phyloP scores from a whole-genome alignment of 2,797 vertebrate genomes.

The Myripristis jacobus region DNA sequence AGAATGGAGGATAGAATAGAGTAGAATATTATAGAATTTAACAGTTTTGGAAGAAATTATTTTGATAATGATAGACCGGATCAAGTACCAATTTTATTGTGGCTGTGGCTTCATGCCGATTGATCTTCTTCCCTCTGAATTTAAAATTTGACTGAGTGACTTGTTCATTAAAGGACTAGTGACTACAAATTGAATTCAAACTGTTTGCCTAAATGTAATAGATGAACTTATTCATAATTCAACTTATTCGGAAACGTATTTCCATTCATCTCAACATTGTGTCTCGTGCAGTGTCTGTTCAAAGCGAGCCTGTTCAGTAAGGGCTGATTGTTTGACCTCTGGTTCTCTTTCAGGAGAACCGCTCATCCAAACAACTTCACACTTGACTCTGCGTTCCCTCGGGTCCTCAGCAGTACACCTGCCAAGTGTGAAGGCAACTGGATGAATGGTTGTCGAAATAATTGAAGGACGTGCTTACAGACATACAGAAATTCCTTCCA shows the following conservation, averaged over 20 bases:
- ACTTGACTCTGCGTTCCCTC: too few species aligned
- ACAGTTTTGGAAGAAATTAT: neutral
- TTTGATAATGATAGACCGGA: neutral
- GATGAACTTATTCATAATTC: too few species aligned
- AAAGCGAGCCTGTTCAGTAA: too few species aligned
- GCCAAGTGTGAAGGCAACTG: too few species aligned
- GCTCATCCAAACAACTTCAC: too few species aligned
- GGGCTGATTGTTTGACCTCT: too few species aligned
- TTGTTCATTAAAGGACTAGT: neutral
- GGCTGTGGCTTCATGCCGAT: neutral
- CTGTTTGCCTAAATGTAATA: neutral
- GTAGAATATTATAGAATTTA: neutral
- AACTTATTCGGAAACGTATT: too few species aligned
- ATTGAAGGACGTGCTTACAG: too few species aligned
- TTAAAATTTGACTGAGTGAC: neutral
- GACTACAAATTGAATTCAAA: neutral
- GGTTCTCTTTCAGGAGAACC: too few species aligned
- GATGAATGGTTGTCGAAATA: too few species aligned
- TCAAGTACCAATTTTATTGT: neutral
- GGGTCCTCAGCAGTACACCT: too few species aligned
- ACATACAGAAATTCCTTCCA: too few species aligned
- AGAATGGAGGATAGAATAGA: neutral
- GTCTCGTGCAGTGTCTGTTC: neutral
- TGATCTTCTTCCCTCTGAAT: neutral
- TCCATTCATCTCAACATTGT: neutral